Percentiles rank a stretch among this genome's conserved stretches.
Conservation (phyloP, 2,888 invertebrate genomes). For the Caenorhabditis macrosperma region DNA sequence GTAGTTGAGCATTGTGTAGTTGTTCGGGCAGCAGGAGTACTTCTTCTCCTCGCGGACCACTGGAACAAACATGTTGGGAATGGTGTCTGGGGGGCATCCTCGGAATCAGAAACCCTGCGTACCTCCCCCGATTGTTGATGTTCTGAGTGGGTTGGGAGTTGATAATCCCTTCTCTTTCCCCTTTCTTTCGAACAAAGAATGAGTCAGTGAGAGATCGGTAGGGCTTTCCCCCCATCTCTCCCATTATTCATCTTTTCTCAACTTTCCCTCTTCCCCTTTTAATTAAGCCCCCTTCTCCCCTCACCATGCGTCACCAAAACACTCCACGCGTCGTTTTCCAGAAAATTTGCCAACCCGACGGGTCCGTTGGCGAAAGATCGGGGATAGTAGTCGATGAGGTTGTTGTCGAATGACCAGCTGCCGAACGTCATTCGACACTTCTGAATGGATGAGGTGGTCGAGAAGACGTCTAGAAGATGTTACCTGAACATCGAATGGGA, state of each 20-base stretch:
- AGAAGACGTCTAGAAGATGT: not conserved
- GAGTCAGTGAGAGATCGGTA: not conserved
- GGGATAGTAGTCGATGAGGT: constrained; percentile 60
- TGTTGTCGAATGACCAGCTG: constrained; percentile 66
- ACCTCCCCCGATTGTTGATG: not conserved
- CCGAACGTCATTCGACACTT: constrained; percentile 64
- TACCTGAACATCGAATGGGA: constrained; percentile 67
- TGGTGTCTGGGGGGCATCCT: not conserved
- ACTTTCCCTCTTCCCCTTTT: not conserved
- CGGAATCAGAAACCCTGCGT: no score
- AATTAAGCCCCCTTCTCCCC: not conserved
- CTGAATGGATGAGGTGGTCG: constrained; percentile 19
- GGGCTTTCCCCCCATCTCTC: not conserved
- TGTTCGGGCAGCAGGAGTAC: constrained; percentile 62
- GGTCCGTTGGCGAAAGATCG: constrained; percentile 28
- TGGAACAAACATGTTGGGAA: no score
- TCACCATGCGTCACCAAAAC: constrained; percentile 60
- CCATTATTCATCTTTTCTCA: not conserved
- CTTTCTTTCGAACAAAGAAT: not conserved
- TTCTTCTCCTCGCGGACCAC: constrained; percentile 62
- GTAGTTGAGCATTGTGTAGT: constrained; percentile 62
- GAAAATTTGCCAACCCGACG: constrained; percentile 60
- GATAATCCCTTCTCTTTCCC: not conserved
- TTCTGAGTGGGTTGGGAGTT: not conserved
- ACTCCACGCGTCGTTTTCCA: constrained; percentile 67